Base-by-base conservation (phyloP, 2,888 invertebrate genomes). In the Beris chalybata region DNA sequence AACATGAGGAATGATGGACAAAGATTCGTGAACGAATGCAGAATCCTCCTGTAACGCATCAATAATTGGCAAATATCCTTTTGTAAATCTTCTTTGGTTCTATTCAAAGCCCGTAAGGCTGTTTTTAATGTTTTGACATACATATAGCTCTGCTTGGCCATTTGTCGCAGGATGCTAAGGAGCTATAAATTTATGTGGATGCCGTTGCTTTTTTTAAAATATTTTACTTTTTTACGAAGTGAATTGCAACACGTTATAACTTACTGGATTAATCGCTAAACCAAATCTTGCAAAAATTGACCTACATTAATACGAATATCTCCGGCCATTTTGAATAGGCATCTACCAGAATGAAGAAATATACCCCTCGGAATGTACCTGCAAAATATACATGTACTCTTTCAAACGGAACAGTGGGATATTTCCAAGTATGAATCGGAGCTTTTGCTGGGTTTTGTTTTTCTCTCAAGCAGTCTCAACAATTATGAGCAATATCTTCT, bases 311-410 rank as follows among this genome's bases (percentile, higher is more conserved):
- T 13, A 48, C 11, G 44, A 65, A 53, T 22, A 72, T 61, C 65
- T 72, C 70, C 12, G 70, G 66, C 64, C 71, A 71, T 15, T 66
- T 70, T 38, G 71, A 70, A 59, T 71, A 72, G 45, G 72, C 71
- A 15, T 70, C 66, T 1, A 71, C 55, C 44, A 72, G 7, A 57
- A 67, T 58, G 4, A 64, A 58, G 65, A 48, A 48, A 11, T 48
- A 48, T 4, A 11, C 11, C n/a, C 48, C 48, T 48, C 11, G 13
- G 11, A 48, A 48, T 13, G 48, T 4, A n/a, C 48, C 48, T n/a
- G n/a, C n/a, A n/a, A n/a, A n/a, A n/a, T n/a, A n/a, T n/a, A n/a
- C n/a, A n/a, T n/a, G n/a, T n/a, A n/a, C n/a, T n/a, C n/a, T n/a
- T n/a, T n/a, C n/a, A n/a, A n/a, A n/a, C n/a, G n/a, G n/a, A n/a